These are phyloP conservation scores for Margaritifera margaritifera DNA, from an alignment of 2,888 invertebrate genomes.

Conservation along the genomic window DNA sequence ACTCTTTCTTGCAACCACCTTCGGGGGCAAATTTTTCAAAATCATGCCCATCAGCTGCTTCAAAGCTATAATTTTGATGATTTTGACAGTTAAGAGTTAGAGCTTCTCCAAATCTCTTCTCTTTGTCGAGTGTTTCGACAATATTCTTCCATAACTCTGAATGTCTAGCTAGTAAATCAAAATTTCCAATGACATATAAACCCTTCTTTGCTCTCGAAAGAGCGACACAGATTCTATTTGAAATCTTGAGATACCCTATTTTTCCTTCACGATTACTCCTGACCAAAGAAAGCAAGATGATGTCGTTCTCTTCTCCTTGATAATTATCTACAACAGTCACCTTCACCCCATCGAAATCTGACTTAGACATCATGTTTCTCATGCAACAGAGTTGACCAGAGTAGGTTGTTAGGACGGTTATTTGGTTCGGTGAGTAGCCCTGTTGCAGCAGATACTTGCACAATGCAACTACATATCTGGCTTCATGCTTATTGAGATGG, in stretches of 20 bases:
- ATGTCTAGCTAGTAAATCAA: slow-evolving; percentile 24
- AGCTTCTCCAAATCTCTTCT: slow-evolving; percentile 28
- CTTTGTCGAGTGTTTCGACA: slow-evolving; percentile 32
- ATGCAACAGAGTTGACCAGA: slow-evolving; percentile 61
- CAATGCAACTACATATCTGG: slow-evolving; percentile 53
- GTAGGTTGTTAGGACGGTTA: slow-evolving; percentile 68
- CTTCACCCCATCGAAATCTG: slow-evolving; percentile 52
- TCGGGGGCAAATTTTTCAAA: slow-evolving; percentile 42
- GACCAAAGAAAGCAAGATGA: slow-evolving; percentile 70
- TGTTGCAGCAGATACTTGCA: slow-evolving; percentile 62
- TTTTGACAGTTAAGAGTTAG: slow-evolving; percentile 52
- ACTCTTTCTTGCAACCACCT: slow-evolving; percentile 48
- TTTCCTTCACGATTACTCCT: slow-evolving; percentile 63
- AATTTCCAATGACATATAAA: slow-evolving; percentile 67
- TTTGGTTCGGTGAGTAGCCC: slow-evolving; percentile 57
- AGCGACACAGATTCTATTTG: slow-evolving; percentile 69
- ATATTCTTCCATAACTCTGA: slow-evolving; percentile 39
- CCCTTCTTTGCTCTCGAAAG: slow-evolving; percentile 68
- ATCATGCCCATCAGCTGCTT: slow-evolving; percentile 23
- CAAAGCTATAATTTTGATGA: slow-evolving; percentile 39
- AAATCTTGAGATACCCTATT: slow-evolving; percentile 63
- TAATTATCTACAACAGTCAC: slow-evolving; percentile 68
- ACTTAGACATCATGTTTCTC: slow-evolving; percentile 49
- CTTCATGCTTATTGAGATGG: slow-evolving; percentile 61
- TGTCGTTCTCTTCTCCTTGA: slow-evolving; percentile 72